Conservation (phyloP, 2,797 vertebrate species). For the Etheostoma perlongum region DNA sequence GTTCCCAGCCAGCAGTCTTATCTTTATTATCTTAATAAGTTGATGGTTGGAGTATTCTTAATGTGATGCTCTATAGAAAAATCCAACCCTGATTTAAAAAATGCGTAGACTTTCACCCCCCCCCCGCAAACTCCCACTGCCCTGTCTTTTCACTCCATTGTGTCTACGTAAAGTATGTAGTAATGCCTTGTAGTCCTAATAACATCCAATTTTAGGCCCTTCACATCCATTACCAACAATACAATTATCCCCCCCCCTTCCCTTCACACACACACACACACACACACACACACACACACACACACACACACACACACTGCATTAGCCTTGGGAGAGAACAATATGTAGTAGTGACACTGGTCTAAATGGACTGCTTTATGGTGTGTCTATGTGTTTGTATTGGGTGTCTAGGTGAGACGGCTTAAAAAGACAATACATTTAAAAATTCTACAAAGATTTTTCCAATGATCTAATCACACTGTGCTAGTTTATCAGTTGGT, state of each 20-base stretch:
- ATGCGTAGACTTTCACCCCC: constrained; percentile 17
- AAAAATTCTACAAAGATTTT: constrained; percentile 11
- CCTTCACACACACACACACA: constrained; percentile 34
- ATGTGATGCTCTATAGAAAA: background rate
- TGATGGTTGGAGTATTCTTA: background rate
- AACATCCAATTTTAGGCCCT: constrained; percentile 82
- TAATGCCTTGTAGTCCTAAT: constrained; percentile 84
- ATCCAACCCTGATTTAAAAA: constrained; percentile 20
- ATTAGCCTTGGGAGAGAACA: constrained; percentile 74
- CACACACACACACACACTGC: constrained; percentile 53
- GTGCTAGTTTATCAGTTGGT: background rate
- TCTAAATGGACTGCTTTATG: constrained; percentile 66
- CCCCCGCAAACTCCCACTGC: constrained; percentile 11
- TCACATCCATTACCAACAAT: constrained; percentile 84
- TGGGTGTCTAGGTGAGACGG: constrained; percentile 21
- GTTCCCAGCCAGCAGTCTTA: background rate
- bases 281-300: constrained; percentile 36
- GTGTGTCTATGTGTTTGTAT: constrained; percentile 39
- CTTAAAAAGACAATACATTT: constrained; percentile 20
- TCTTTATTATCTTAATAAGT: background rate
- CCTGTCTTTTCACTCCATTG: constrained; percentile 56
- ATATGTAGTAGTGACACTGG: constrained; percentile 58
- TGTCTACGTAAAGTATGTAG: constrained; percentile 71
- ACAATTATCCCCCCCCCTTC: constrained; percentile 55
- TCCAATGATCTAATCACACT: background rate